phyloP scores from a whole-genome alignment of 2,113 vertebrate species.

The Burhinus oedicnemus region DNA sequence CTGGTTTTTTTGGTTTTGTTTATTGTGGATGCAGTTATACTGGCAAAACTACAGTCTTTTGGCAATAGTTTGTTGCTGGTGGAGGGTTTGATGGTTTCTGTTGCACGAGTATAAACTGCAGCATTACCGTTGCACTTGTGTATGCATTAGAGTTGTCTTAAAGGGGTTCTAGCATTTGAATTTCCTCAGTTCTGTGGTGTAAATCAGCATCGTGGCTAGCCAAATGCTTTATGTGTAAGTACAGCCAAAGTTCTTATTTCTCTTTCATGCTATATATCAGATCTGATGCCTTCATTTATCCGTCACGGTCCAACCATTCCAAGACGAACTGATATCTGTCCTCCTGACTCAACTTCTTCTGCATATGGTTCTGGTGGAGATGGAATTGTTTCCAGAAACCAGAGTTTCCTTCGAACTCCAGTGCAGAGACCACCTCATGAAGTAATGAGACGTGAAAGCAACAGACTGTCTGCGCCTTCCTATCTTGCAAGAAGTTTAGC shows the following conservation, averaged over 20 bases:
- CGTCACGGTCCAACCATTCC: conserved; percentile 98
- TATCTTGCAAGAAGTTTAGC: conserved; percentile 87
- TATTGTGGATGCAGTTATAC: not conserved
- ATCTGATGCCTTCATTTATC: conserved; percentile 98
- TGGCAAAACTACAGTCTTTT: not conserved
- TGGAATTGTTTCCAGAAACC: conserved; percentile 83
- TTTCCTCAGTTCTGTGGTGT: fast-evolving
- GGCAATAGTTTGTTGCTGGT: not conserved
- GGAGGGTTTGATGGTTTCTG: not conserved
- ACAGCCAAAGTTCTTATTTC: not conserved
- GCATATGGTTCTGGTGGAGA: conserved; percentile 79
- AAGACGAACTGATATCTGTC: conserved; percentile 87
- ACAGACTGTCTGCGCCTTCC: conserved; percentile 91
- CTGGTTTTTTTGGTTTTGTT: not conserved
- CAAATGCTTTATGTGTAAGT: fast-evolving
- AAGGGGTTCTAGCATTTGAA: not conserved
- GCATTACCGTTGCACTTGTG: fast-evolving
- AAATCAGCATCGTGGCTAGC: no score
- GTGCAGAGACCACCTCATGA: conserved; percentile 88
- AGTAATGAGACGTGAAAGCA: conserved; percentile 88
- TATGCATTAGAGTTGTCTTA: no score
- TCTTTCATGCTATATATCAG: conserved; percentile 62
- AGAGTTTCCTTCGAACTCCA: conserved; percentile 87
- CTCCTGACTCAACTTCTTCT: conserved; percentile 80
- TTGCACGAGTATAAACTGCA: not conserved